phyloP scores from a whole-genome alignment of 2,113 vertebrate genomes.

The Pachycephala philippinensis region DNA sequence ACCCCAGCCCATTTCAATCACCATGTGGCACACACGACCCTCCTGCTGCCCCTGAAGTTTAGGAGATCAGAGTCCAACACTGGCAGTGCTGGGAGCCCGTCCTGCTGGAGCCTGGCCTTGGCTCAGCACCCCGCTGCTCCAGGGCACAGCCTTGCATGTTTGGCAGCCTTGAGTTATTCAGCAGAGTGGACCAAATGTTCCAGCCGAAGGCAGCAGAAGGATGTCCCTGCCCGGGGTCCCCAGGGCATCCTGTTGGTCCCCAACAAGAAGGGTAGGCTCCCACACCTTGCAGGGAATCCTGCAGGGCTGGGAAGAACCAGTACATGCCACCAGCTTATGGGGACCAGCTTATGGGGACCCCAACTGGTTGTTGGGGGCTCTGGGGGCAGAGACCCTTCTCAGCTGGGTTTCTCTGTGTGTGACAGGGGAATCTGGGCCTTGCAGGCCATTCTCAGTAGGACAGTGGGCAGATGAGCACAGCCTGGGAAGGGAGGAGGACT shows the following conservation, averaged over 20 bases:
- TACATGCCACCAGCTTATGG: not conserved
- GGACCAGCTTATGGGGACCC: too few species aligned
- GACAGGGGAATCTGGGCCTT: not conserved
- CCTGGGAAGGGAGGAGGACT: not conserved
- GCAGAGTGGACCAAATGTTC: not conserved
- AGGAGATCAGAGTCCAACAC: not conserved
- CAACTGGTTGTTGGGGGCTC: not conserved
- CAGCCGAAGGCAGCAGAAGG: not conserved
- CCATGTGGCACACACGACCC: rapidly evolving
- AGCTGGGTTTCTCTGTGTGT: not conserved
- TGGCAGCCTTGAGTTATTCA: not conserved
- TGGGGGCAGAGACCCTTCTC: not conserved
- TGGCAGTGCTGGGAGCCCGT: not conserved
- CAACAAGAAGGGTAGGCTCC: not conserved
- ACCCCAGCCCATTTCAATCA: not conserved
- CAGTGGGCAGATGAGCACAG: not conserved
- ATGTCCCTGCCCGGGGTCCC: not conserved
- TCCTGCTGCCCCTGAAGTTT: rapidly evolving
- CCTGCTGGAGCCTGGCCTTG: not conserved
- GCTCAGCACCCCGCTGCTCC: not conserved
- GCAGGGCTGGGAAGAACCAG: not conserved
- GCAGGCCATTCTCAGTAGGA: not conserved
- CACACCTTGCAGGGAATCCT: not conserved
- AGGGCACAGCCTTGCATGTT: rapidly evolving
- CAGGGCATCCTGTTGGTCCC: not conserved